Base-by-base conservation (phyloP, 2,797 vertebrate species). In the Crocidura indochinensis region DNA sequence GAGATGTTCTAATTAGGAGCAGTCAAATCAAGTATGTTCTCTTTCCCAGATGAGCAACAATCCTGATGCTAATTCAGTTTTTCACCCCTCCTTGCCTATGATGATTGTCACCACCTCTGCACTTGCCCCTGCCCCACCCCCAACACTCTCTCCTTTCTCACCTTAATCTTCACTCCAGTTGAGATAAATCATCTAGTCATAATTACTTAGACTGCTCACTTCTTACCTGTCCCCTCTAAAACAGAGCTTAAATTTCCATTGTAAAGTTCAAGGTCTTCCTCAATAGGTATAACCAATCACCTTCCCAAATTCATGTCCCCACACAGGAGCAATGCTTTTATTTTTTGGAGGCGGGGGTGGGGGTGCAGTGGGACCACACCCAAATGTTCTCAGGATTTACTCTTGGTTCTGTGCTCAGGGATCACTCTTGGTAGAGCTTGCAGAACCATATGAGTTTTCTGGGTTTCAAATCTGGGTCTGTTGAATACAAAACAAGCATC, bases 201-300 rank as follows among this genome's bases (percentile, higher is more conserved):
- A 15, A 51, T 22, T 46, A 71, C 38, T 72, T 44, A 31, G 26
- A 87, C 67, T 29, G 49, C 14, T n/a, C 20, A n/a, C 1, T 10
- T 74, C 51, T 9, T 44, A 0, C 72, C 46, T 31, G 8, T 10
- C 31, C 8, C 10, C 19, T 62, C 67, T 44, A 15, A 22, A 76
- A 71, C 38, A 65, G 82, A 87, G 46, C 20, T 74, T 46, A 62
- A n/a, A 72, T 27, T 83, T 38, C 47, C 53, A 38, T 38, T n/a
- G 53, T 79, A 75, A 64, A 88, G 38, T 29, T 86, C 27, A 77
- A 87, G 74, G 20, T 5, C 44, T 20, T 80, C 69, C 29, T 78
- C 20, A 51, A 26, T 69, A 73, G 27, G 14, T 10, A 6, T 31
- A 51, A 62, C 22, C 29, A 15, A 62, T 26, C 29, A 15, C 3